A percentile compares a stretch with the other conserved stretches of the same genome.
Evolutionary conservation across 2,888 invertebrate genomes (phyloP).

Genomic region (Phrixothrix hirtus): DNA sequence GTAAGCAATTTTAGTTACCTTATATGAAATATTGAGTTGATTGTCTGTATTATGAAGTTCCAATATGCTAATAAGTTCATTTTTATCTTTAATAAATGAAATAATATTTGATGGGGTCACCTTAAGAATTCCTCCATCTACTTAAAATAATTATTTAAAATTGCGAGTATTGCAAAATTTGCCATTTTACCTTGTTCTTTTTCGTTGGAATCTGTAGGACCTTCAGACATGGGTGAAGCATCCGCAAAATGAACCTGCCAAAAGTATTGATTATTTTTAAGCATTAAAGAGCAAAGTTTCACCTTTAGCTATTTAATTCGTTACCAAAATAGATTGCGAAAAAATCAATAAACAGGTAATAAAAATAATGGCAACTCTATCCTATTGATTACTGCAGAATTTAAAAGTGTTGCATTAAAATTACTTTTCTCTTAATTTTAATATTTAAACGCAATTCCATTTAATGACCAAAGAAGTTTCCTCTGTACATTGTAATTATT

Average conservation of each 20-base stretch:
- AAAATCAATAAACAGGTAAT: too few species aligned
- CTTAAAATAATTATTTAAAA: conserved; percentile 8
- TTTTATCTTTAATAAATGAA: conserved; percentile 67
- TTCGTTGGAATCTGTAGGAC: conserved; percentile 41
- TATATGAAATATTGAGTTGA: conserved; percentile 63
- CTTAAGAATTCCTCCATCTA: conserved; percentile 62
- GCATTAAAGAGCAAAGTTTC: neutral
- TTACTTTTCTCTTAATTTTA: too few species aligned
- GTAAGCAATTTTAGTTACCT: conserved; percentile 57
- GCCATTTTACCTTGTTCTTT: conserved; percentile 51
- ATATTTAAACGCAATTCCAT: too few species aligned
- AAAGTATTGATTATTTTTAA: conserved; percentile 45
- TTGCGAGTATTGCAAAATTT: too few species aligned
- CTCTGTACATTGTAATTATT: too few species aligned
- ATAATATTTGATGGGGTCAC: conserved; percentile 73
- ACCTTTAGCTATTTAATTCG: neutral
- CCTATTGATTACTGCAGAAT: too few species aligned
- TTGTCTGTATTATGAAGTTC: conserved; percentile 70
- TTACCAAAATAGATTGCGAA: too few species aligned
- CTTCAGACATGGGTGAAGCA: conserved; percentile 61
- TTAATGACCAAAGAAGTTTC: too few species aligned
- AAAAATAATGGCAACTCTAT: too few species aligned
- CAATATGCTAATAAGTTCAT: conserved; percentile 69
- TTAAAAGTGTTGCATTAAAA: too few species aligned
- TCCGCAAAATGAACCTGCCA: conserved; percentile 71